Conservation (phyloP, 37 sponge, comb jelly and placozoan species). For the Halisarca cf. caerulea region DNA sequence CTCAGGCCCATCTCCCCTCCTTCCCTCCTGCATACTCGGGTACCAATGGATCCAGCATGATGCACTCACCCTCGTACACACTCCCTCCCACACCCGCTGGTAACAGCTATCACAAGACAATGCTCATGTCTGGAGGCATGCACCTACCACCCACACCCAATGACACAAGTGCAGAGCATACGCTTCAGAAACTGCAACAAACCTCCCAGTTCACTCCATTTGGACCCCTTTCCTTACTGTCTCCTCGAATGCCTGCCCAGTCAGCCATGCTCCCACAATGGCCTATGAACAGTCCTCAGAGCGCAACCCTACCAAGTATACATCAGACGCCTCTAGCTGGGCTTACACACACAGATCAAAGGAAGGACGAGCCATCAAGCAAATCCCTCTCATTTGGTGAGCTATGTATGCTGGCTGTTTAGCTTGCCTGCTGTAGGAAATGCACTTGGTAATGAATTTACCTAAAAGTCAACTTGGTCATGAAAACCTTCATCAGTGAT, state of each 20-base stretch:
- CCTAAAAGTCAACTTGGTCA: too few species aligned
- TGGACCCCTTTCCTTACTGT: slow-evolving; percentile 9
- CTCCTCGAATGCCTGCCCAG: slow-evolving; percentile 20
- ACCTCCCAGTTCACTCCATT: slow-evolving; percentile 15
- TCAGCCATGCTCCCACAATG: slow-evolving; percentile 27
- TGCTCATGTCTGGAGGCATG: slow-evolving; percentile 24
- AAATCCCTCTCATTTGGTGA: neutral
- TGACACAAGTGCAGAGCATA: neutral
- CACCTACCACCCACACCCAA: slow-evolving; percentile 25
- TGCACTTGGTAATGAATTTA: too few species aligned
- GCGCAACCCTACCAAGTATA: slow-evolving; percentile 11
- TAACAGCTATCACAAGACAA: slow-evolving; percentile 27
- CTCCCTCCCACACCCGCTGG: slow-evolving; percentile 6
- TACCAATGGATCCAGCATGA: neutral
- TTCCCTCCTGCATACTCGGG: neutral
- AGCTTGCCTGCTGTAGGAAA: too few species aligned
- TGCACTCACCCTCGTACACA: slow-evolving; percentile 20
- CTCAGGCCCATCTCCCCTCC: neutral
- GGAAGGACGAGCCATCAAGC: slow-evolving; percentile 5
- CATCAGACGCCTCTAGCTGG: neutral
- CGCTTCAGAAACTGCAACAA: slow-evolving; percentile 2
- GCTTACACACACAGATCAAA: neutral
- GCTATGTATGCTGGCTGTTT: too few species aligned
- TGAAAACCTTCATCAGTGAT: too few species aligned
- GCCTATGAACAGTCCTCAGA: slow-evolving; percentile 25